Conservation (phyloP, 2,797 vertebrate species). For the Euthynnus affinis region DNA sequence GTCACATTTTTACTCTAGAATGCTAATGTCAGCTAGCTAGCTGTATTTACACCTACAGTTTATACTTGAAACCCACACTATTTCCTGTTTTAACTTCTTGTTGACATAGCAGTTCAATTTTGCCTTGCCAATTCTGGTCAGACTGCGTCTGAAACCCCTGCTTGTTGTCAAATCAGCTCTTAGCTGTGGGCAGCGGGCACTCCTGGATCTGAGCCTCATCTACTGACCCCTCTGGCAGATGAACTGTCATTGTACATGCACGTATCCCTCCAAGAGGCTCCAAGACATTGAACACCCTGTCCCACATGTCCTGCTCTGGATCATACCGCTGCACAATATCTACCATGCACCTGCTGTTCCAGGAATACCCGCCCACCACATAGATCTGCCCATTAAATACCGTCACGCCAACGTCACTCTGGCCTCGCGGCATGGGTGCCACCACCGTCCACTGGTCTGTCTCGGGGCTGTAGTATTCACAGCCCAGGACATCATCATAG, state of each 20-base stretch:
- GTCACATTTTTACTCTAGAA: not conserved
- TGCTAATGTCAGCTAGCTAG: not conserved
- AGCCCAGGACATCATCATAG: conserved; percentile 88
- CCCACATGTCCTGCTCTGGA: conserved; percentile 84
- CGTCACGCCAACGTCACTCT: conserved; percentile 88
- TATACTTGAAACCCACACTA: conserved; percentile 28
- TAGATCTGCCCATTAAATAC: conserved; percentile 86
- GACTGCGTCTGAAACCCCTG: not conserved
- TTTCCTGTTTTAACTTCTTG: conserved; percentile 51
- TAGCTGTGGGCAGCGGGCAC: conserved; percentile 78
- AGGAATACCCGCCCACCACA: conserved; percentile 90
- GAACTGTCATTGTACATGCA: conserved; percentile 88
- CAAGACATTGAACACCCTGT: conserved; percentile 86
- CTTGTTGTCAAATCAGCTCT: conserved; percentile 62
- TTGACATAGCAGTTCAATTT: not conserved
- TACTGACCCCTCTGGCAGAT: conserved; percentile 81
- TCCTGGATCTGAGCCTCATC: conserved; percentile 85
- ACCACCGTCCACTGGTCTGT: conserved; percentile 87
- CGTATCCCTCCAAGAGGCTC: conserved; percentile 89
- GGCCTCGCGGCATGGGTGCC: conserved; percentile 86
- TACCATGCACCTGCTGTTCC: conserved; percentile 91
- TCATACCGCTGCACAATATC: conserved; percentile 89
- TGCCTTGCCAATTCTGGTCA: not conserved
- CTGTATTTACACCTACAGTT: conserved; percentile 7
- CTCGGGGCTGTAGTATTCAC: conserved; percentile 86